Evolutionary conservation across 2,113 vertebrate genomes (phyloP).

Genomic region (Callochromis pleurospilus): DNA sequence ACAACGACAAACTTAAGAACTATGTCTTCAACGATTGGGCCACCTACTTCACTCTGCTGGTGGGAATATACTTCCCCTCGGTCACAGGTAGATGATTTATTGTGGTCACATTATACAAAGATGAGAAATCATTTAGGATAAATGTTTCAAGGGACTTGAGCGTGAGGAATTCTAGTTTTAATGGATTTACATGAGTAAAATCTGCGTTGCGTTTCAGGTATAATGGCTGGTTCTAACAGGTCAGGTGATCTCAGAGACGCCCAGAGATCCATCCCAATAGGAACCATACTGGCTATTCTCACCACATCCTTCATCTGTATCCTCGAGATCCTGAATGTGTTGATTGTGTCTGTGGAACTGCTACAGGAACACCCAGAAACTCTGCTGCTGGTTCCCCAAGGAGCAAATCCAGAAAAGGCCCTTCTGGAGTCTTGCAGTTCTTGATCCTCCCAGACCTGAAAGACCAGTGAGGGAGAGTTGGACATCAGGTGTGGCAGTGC

Average conservation of each 20-base stretch:
- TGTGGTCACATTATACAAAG: neutral
- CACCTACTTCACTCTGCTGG: conserved; percentile 88
- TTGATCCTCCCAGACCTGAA: neutral
- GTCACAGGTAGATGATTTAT: conserved; percentile 80
- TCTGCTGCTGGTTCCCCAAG: neutral
- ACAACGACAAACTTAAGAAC: neutral
- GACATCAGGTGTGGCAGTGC: neutral
- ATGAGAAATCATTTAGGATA: neutral
- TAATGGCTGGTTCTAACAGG: conserved; percentile 95
- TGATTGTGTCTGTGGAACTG: neutral
- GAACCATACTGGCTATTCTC: conserved; percentile 90
- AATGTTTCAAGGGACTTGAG: rapidly evolving
- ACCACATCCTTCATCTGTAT: conserved; percentile 97
- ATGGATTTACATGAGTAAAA: neutral
- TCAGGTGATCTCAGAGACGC: conserved; percentile 92
- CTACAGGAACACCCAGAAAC: neutral
- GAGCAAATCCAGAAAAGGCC: neutral
- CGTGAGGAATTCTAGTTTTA: neutral
- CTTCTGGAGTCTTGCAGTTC: neutral
- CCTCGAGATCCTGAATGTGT: conserved; percentile 46
- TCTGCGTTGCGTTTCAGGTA: conserved; percentile 69
- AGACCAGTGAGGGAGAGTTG: neutral
- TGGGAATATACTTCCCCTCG: conserved; percentile 97
- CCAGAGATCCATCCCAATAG: conserved; percentile 90
- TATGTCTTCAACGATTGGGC: conserved; percentile 84